Evolutionary conservation across 2,113 vertebrate species (phyloP).

Genomic region (Prunella fulvescens): DNA sequence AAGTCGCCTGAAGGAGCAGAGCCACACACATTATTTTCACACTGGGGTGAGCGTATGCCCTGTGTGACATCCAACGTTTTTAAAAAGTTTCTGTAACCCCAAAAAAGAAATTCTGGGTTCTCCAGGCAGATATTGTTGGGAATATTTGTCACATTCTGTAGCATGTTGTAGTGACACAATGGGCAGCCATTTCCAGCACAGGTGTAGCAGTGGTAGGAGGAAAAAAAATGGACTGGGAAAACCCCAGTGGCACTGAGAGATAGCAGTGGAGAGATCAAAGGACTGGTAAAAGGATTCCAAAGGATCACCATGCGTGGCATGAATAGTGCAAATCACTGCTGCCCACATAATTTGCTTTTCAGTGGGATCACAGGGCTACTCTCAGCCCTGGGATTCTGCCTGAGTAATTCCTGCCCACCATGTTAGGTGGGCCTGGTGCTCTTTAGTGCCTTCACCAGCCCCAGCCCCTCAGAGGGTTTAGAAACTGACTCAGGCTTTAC

Average conservation of each 20-base stretch:
- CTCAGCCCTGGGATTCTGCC: neutral
- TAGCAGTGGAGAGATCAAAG: neutral
- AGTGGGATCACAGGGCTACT: neutral
- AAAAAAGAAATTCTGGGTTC: neutral
- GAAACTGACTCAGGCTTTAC: neutral
- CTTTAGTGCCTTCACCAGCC: neutral
- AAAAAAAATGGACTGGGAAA: neutral
- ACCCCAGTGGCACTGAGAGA: neutral
- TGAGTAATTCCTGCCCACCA: neutral
- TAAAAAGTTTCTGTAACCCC: neutral
- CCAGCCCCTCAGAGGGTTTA: neutral
- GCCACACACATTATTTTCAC: slow-evolving; percentile 38
- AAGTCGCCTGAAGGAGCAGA: slow-evolving; percentile 21
- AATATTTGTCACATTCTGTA: neutral
- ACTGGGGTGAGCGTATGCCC: neutral
- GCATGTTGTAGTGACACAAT: fast-evolving
- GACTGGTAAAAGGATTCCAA: neutral
- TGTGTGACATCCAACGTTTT: neutral
- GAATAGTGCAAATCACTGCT: neutral
- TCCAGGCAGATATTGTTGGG: neutral
- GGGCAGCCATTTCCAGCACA: neutral
- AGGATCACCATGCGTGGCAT: neutral
- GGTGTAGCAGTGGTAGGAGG: neutral
- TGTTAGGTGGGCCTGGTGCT: neutral
- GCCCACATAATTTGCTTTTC: neutral